Base-by-base conservation (phyloP, 2,888 invertebrate genomes). In the Neelides folsomi region DNA sequence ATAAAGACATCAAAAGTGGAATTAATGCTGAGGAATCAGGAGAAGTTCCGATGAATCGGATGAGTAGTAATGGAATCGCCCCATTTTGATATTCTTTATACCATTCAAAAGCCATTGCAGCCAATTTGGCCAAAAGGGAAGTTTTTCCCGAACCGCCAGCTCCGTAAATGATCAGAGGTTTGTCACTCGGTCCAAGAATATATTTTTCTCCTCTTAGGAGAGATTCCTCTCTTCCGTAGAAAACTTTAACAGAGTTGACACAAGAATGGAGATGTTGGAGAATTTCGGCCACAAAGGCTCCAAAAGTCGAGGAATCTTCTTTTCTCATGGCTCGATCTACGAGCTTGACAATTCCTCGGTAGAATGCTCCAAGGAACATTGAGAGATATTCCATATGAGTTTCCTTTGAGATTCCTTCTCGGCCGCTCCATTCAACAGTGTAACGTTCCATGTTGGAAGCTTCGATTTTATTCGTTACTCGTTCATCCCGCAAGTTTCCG, bases 71-170 rank as follows among this genome's bases (percentile, higher is more conserved):
- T 0, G 94, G 92, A 48, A 81, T 79, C 1, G 79, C 80, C 1
- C 63, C 57, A 0, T 79, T 80, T 16, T 76, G 27, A 27, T 5
- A 27, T 3, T 27, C 73, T 57, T 84, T 82, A 86, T 86, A 88
- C 45, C 76, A 78, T 38, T 75, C 77, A 8, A 81, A 75, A 44
- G 65, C 60, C 70, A 85, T 77, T 19, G 86, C 84, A 0, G 93
- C 90, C 55, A 87, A 85, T 72, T 93, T 93, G 0, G 97, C 86
- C 53, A 97, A 74, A 1, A 97, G 75, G 15, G 95, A 95, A 0
- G 97, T 97, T 72, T 98, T 98, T 0, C 97, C 97, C 68, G 95
- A 95, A 40, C 97, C 97, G 67, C 94, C 89, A 72, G 90, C 90
- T 36, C 97, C 97, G 69, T 89, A 89, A 51, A 95, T 73, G 16